Conservation (phyloP, 2,888 invertebrate genomes). For the Andrena camellia region DNA sequence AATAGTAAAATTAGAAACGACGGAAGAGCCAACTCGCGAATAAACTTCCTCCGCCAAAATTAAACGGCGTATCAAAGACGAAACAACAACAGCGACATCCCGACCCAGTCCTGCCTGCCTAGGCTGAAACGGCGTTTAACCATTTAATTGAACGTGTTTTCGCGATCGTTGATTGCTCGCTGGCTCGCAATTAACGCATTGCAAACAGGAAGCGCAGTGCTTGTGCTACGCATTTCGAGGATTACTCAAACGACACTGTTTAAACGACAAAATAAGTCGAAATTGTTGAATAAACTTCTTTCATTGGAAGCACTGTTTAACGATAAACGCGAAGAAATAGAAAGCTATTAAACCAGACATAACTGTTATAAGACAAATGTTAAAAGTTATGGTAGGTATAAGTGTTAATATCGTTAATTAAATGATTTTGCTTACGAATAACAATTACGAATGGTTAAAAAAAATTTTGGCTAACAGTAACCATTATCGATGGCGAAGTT, state of each 20-base stretch:
- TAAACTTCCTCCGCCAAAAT: conserved; percentile 40
- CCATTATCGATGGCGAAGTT: no score
- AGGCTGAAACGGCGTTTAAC: background rate
- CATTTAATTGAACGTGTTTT: conserved; percentile 10
- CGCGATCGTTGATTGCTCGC: background rate
- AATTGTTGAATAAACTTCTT: no score
- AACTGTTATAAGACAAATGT: no score
- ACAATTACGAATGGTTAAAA: no score
- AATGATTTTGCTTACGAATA: no score
- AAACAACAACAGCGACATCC: conserved; percentile 26
- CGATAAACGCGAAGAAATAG: no score
- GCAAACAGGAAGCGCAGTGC: background rate
- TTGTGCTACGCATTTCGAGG: background rate
- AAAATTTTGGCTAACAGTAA: no score
- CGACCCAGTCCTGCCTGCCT: background rate
- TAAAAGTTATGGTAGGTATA: no score
- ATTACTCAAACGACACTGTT: background rate
- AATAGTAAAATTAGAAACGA: conserved; percentile 52
- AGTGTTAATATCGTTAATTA: no score
- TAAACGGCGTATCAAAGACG: conserved; percentile 28
- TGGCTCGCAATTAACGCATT: conserved; percentile 2
- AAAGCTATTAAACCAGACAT: no score
- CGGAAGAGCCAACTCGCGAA: conserved; percentile 39
- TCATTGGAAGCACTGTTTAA: no score
- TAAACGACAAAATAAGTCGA: no score